Base-by-base conservation (phyloP, 1,140 invertebrate genomes). In the Laupala kohalensis region DNA sequence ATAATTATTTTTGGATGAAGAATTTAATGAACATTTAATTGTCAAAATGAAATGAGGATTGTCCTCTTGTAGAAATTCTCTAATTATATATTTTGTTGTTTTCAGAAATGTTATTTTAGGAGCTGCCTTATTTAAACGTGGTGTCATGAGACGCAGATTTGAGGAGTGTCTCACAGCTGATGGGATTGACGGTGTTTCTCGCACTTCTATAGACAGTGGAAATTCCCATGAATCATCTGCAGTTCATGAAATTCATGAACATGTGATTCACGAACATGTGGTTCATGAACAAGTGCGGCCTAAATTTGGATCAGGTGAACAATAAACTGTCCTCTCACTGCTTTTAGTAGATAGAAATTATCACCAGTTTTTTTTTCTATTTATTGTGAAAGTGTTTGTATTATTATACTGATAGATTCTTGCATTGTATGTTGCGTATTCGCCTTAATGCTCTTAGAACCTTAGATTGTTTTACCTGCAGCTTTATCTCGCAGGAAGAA, bases 41-140 rank as follows among this genome's bases (percentile, higher is more conserved):
- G n/a, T n/a, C n/a, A n/a, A n/a, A n/a, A n/a, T n/a, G n/a, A n/a
- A n/a, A n/a, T n/a, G n/a, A n/a, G n/a, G n/a, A n/a, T n/a, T n/a
- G n/a, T n/a, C n/a, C n/a, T n/a, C n/a, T n/a, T n/a, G n/a, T n/a
- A n/a, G n/a, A n/a, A n/a, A n/a, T n/a, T n/a, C n/a, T n/a, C n/a
- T n/a, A n/a, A n/a, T n/a, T n/a, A n/a, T n/a, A n/a, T n/a, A n/a
- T 67, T 19, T 64, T 53, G 72, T 69, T 66, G 12, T 29, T 73
- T 74, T 24, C 69, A 83, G 95, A 74, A 95, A 97, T 79, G 93
- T 96, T 0, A 91, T 98, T 23, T 82, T 93, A 69, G 95, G 93
- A 4, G 92, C 95, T 2, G 92, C 94, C n/a, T 84, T 94, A 74
- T 93, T 94, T 78, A 86, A 90, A 28, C 86, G 87, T 73, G 91